A percentile compares a stretch with the other conserved stretches of the same genome.
These are phyloP conservation scores for Alviniconcha strummeri DNA, from an alignment of 2,888 invertebrate genomes.

Conservation along the genomic window DNA sequence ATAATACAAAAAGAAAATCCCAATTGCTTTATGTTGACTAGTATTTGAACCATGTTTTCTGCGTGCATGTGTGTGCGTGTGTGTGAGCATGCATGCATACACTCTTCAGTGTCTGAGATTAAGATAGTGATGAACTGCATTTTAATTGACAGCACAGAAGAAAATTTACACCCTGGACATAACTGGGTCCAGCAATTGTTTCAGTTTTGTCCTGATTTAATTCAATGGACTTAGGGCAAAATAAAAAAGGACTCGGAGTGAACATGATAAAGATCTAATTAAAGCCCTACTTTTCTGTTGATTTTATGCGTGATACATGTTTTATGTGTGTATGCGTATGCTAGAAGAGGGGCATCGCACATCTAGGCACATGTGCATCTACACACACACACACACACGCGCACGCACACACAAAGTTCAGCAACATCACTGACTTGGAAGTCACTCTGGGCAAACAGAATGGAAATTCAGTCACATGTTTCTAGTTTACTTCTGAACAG, in stretches of 20 bases:
- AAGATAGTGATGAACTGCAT: background rate
- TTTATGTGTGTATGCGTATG: background rate
- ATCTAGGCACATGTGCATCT: background rate
- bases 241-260: background rate
- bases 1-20: background rate
- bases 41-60: background rate
- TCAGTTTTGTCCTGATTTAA: background rate
- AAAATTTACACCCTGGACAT: background rate
- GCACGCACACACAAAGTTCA: background rate
- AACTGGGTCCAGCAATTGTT: background rate
- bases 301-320: background rate
- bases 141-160: background rate
- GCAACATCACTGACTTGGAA: background rate
- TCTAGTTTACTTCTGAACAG: too few relatives aligned
- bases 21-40: too few relatives aligned
- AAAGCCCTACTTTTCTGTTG: too few relatives aligned
- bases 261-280: too few relatives aligned
- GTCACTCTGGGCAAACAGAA: too few relatives aligned
- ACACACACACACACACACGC: background rate
- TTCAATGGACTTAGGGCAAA: background rate
- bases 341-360: background rate
- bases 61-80: background rate
- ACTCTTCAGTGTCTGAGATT: background rate
- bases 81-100: background rate
- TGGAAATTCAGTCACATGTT: too few relatives aligned